Conservation (phyloP, 2,888 invertebrate species). For the Megaustenia siamemsis region DNA sequence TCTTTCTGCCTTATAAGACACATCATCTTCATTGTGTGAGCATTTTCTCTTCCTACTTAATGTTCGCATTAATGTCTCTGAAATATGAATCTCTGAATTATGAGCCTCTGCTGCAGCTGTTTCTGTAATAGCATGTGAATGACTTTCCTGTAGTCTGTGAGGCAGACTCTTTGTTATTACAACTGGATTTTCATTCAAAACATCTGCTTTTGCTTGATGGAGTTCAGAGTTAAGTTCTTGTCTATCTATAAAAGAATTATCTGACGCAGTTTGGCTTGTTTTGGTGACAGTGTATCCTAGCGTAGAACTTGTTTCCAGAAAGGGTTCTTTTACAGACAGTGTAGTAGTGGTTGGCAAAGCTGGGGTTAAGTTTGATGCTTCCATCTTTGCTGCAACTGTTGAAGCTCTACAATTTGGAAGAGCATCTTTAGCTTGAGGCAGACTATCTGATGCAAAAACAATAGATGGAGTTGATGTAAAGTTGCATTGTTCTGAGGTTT, state of each 20-base stretch:
- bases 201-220: background rate
- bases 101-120: background rate
- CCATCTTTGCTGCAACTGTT: background rate
- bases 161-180: background rate
- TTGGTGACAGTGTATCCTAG: background rate
- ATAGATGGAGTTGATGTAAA: background rate
- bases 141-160: background rate
- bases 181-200: background rate
- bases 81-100: too few species aligned
- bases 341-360: background rate
- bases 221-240: background rate
- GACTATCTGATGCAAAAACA: background rate
- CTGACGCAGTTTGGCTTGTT: background rate
- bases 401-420: too few species aligned
- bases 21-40: background rate
- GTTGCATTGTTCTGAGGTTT: too few species aligned
- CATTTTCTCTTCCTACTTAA: slow-evolving; percentile 20
- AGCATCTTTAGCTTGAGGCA: background rate
- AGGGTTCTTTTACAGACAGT: slow-evolving; percentile 26
- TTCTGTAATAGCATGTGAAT: background rate
- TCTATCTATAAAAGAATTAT: background rate
- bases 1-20: background rate
- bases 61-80: background rate
- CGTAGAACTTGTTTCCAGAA: slow-evolving; percentile 16
- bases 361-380: background rate